Base-by-base conservation (phyloP, 53 echinoderm and acorn worm genomes). In the Glandiceps talaboti region DNA sequence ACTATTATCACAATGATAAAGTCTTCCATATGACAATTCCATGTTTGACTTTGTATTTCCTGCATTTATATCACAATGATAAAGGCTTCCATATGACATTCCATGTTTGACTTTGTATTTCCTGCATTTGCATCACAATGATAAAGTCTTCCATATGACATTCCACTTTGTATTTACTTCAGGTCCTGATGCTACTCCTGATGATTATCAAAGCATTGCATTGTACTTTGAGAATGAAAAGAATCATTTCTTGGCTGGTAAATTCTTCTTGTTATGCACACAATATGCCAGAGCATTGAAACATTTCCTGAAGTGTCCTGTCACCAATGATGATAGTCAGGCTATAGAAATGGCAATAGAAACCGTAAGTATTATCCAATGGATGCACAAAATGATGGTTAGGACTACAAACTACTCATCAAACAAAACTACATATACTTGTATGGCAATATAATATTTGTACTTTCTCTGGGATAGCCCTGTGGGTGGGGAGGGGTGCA, bases 311-410 rank as follows among this genome's bases (percentile, higher is more conserved):
- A 76, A 91, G 1, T 99, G 99, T 81, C 99, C 99, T 1, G 80
- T 84, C 31, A 89, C 91, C 26, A 86, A 85, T 1, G 99, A 94
- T 25, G 99, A 99, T 30, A 91, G 85, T 84, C 94, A 89, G 77
- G 93, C 99, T 33, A 85, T 99, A 30, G 99, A 99, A 33, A 85
- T 99, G 84, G 99, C 99, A 14, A 99, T 99, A 31, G 93, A 99
- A 83, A 93, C 93, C 32, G 97, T 94, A 82, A 89, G 92, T 29
- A 14, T 20, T 45, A 45, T 20, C 20, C 20, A 20, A 45, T 45
- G 64, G 6, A 45, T n/a, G n/a, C n/a, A n/a, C 73, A 73, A 73
- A 73, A 14, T 73, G 26, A 14, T 73, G 26, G 14, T 73, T 73
- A 14, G 14, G 14, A 73, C 14, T 26, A 73, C 73, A 26, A 20